Evolutionary conservation across 1,140 invertebrate genomes (phyloP).

Genomic region (Ylistrum balloti): DNA sequence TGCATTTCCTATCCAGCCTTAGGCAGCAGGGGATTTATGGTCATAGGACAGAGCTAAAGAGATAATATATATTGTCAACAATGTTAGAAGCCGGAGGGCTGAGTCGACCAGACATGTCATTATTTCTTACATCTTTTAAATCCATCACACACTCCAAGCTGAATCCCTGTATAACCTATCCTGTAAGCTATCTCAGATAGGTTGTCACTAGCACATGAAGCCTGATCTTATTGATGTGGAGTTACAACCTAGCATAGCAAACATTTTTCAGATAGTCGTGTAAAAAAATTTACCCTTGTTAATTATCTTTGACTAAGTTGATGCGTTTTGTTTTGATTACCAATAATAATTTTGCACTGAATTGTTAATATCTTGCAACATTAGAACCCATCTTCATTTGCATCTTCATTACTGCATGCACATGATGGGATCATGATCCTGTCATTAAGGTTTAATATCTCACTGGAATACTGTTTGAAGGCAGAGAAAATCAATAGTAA

Average conservation of each 20-base stretch:
- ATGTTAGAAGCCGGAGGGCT: constrained; percentile 11
- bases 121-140: not conserved
- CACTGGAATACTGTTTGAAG: not conserved
- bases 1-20: constrained; percentile 32
- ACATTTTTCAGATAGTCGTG: not conserved
- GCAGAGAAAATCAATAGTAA: not conserved
- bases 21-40: constrained; percentile 29
- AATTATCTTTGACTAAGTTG: not conserved
- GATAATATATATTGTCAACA: constrained; percentile 10
- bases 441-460: constrained; percentile 4
- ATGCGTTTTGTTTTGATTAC: not conserved
- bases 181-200: not conserved
- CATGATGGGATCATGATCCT: not conserved
- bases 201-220: not conserved
- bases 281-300: not conserved
- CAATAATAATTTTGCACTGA: not conserved
- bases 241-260: not conserved
- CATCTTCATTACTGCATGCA: not conserved
- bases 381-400: not conserved
- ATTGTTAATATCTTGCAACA: not conserved
- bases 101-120: constrained; percentile 37
- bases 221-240: not conserved
- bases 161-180: not conserved
- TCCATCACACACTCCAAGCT: not conserved
- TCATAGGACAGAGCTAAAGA: constrained; percentile 26